Percentiles rank a stretch among this genome's conserved stretches.
Evolutionary conservation across 2,888 invertebrate species (phyloP).

Genomic region (Boloria euphrosyne): DNA sequence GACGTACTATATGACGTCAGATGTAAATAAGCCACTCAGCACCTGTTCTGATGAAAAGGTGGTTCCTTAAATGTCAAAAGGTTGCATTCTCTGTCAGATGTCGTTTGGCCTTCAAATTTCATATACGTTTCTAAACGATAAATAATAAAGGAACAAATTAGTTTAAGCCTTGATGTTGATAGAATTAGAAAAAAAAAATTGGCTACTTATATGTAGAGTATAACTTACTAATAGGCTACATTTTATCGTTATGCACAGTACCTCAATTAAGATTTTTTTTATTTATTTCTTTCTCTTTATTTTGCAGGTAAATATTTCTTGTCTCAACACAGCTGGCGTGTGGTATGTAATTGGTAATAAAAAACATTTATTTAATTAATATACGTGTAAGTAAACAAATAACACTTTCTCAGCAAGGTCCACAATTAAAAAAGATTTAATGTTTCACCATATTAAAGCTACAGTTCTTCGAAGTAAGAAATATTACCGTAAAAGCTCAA

Average conservation of each 20-base stretch:
- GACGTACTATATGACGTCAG: conserved; percentile 25
- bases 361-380: too few relatives aligned
- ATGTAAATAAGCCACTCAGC: conserved; percentile 33
- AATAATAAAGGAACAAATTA: neutral
- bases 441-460: neutral
- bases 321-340: neutral
- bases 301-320: conserved; percentile 10
- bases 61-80: conserved; percentile 21
- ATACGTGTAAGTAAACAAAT: too few relatives aligned
- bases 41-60: conserved; percentile 39
- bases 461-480: neutral
- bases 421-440: neutral
- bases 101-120: conserved; percentile 9
- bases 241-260: too few relatives aligned
- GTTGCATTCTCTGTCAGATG: conserved; percentile 24
- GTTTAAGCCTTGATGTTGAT: neutral
- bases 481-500: too few relatives aligned
- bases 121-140: neutral
- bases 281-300: neutral
- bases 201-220: too few relatives aligned
- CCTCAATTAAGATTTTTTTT: too few relatives aligned
- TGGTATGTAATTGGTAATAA: conserved; percentile 9
- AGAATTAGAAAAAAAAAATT: too few relatives aligned
- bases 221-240: too few relatives aligned
- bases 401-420: too few relatives aligned